Base-by-base conservation (phyloP, 2,113 vertebrate genomes). In the Alces alces region DNA sequence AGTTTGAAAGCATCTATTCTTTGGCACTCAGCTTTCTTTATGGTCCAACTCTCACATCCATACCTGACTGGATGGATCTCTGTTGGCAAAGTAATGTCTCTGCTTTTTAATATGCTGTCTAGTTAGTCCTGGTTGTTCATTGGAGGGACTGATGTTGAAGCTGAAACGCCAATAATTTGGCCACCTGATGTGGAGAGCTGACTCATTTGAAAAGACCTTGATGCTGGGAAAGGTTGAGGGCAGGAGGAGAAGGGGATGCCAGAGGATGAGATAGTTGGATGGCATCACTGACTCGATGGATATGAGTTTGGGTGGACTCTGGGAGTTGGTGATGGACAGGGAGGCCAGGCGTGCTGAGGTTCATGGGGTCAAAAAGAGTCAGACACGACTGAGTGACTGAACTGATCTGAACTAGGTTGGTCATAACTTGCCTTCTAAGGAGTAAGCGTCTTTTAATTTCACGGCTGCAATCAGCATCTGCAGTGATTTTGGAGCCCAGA, bases 401-500 rank as follows among this genome's bases (percentile, higher is more conserved):
- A n/a, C 61, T 66, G 33, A 66, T 19, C 4, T 66, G 33, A 19
- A n/a, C 61, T n/a, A 70, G 9, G n/a, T 70, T 70, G 64, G 17
- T 36, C 64, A 70, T 36, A 70, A 70, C 9, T 36, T 36, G 36
- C 19, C 19, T 36, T 70, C 19, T 10, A 36, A 70, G 64, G n/a
- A 70, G n/a, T 70, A 70, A 70, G 9, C 1, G 0, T 23, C 64
- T 70, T 70, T 70, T 70, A 70, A 70, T 10, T 70, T 23, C 9
- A 70, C 36, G 64, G n/a, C 64, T 70, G 19, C 17, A 23, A 2
- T 70, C 64, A 70, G 1, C 5, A 70, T 70, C 64, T 36, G 64
- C 64, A 70, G 19, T 36, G 64, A 23, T 70, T 70, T 36, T 3
- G 17, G n/a, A 36, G n/a, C n/a, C 17, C n/a, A 0, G 1, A 70